Percentiles rank a stretch among this genome's conserved stretches.
These are phyloP conservation scores for Lamellibrachia luymesi DNA, from an alignment of 1,140 invertebrate genomes.

Conservation along the genomic window DNA sequence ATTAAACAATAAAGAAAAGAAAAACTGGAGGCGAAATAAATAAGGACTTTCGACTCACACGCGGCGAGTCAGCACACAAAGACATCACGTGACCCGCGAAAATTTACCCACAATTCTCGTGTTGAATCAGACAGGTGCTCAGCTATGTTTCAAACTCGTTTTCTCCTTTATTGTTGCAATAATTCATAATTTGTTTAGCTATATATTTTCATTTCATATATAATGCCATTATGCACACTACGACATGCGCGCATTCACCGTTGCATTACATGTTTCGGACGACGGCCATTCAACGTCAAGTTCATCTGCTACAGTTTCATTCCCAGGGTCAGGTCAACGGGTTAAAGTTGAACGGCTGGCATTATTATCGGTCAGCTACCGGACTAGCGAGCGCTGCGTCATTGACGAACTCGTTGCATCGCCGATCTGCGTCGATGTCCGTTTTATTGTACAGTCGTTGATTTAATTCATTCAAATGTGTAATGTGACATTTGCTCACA, in stretches of 20 bases:
- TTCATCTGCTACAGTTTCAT: background rate
- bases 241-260: background rate
- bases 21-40: slow-evolving; percentile 32
- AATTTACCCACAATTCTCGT: slow-evolving; percentile 26
- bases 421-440: background rate
- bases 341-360: background rate
- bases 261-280: background rate
- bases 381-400: background rate
- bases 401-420: background rate
- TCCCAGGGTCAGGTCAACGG: background rate
- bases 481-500: background rate
- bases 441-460: background rate
- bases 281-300: background rate
- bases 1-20: slow-evolving; percentile 8
- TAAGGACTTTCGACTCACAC: slow-evolving; percentile 49
- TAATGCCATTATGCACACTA: background rate
- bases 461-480: background rate
- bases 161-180: background rate
- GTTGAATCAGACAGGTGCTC: slow-evolving; percentile 10
- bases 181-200: background rate
- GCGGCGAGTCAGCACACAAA: slow-evolving; percentile 54
- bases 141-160: background rate
- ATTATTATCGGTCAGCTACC: background rate
- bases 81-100: slow-evolving; percentile 49
- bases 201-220: background rate